Evolutionary conservation across 2,888 invertebrate species (phyloP).

Genomic region (Petrolisthes cinctipes): DNA sequence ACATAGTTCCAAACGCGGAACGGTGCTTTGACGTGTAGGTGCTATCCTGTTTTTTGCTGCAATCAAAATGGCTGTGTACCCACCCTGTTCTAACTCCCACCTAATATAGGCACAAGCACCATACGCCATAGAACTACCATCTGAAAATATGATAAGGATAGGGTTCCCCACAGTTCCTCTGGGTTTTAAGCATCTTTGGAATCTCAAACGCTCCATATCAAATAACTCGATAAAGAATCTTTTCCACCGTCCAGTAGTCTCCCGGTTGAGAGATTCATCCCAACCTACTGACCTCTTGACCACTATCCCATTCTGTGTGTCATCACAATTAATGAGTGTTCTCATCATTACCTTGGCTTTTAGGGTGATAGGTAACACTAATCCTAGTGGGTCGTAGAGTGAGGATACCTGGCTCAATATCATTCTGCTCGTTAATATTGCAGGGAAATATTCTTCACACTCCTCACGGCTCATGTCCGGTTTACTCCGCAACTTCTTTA

Average conservation of each 20-base stretch:
- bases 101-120: slow-evolving; percentile 36
- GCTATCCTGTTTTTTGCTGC: slow-evolving; percentile 28
- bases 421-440: not conserved
- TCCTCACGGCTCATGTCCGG: not conserved
- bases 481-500: not conserved
- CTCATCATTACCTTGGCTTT: slow-evolving; percentile 5
- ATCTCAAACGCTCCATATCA: not conserved
- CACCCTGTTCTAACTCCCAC: slow-evolving; percentile 12
- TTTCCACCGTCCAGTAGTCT: not conserved
- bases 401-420: slow-evolving; percentile 2
- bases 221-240: not conserved
- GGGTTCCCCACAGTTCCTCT: slow-evolving; percentile 6
- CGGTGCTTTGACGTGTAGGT: not conserved
- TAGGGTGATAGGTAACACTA: not conserved
- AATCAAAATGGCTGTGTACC: not conserved
- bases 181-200: slow-evolving; percentile 4
- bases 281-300: not conserved
- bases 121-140: slow-evolving; percentile 24
- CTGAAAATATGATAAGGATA: slow-evolving; percentile 14
- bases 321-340: not conserved
- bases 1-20: slow-evolving; percentile 36
- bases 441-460: not conserved
- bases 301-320: no score
- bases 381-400: not conserved
- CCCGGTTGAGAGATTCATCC: slow-evolving; percentile 4